Evolutionary conservation across 2,888 invertebrate species (phyloP), one percentile per base, ranked within the genome.

Genomic region (Leucozona laternaria): DNA sequence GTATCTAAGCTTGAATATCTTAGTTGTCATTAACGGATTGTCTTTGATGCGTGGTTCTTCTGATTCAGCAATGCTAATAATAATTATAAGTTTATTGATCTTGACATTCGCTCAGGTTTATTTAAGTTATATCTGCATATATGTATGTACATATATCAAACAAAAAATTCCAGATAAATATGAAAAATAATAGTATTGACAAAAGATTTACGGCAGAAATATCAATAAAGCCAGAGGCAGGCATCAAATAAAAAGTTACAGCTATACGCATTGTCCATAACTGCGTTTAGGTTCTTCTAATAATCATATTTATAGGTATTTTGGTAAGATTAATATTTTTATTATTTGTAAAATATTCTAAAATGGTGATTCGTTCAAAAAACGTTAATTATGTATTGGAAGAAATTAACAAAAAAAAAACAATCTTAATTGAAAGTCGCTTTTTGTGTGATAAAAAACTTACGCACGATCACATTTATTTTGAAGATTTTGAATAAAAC

Each of bases 1-100:
- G 10, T 48, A 43, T 48, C 11, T 2, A 48, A 48, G 20, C 4
- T 53, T 34, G 5, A 68, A 53, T 50, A 53, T 34, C 50, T 25
- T 15, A 37, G 1, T 53, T 68, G 22, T 53, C 31, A 37, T 53
- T 68, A 53, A 45, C 68, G 50, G 50, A 22, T 37, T 68, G 4
- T 37, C 22, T 60, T 60, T 10, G 37, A 31, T 31, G 31, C 40
- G 15, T 22, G 37, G 37, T 37, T 60, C 1, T 60, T n/a, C n/a
- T 8, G 15, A 34, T 34, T 58, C 11, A 20, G n/a, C 34, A 15
- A 40, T 22, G 20, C 37, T 15, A 22, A 15, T 40, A 57, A 31
- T 58, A 57, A 34, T 68, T 53, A 20, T 37, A 53, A 68, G 68
- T 50, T 68, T 53, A 40, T 68, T 68, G 66, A 68, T 68, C 66